Conservation (phyloP, 2,113 vertebrate species). For the Hipposideros armiger region DNA sequence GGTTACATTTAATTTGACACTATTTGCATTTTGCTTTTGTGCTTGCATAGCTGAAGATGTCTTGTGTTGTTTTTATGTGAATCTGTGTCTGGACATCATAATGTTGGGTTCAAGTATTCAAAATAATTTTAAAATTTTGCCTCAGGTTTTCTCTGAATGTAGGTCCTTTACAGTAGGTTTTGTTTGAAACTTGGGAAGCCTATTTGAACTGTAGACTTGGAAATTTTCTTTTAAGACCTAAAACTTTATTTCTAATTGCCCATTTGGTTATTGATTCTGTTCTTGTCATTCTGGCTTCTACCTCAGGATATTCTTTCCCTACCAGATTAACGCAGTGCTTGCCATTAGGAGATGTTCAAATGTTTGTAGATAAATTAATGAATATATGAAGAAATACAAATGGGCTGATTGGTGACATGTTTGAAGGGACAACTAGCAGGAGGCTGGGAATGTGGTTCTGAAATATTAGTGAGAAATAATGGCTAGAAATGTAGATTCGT, state of each 20-base stretch:
- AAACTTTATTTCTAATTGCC: background rate
- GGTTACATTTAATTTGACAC: background rate
- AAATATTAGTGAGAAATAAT: background rate
- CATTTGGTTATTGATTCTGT: conserved; percentile 16
- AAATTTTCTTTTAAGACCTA: background rate
- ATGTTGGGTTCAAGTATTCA: background rate
- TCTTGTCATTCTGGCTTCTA: conserved; percentile 2
- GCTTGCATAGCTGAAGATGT: background rate
- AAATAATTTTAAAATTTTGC: background rate
- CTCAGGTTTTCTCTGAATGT: background rate
- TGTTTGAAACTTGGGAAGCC: background rate
- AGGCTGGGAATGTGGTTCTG: conserved; percentile 3
- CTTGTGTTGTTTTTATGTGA: background rate
- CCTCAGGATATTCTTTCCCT: background rate
- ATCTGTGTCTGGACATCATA: background rate
- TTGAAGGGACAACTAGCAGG: background rate
- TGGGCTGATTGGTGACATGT: background rate
- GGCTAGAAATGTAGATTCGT: background rate
- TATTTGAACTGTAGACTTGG: background rate
- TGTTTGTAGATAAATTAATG: background rate
- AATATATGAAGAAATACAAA: background rate
- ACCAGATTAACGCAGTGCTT: background rate
- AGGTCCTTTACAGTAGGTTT: conserved; percentile 3
- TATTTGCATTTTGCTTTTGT: background rate
- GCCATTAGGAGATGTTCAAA: background rate